These are phyloP conservation scores for Coleophora deauratella DNA, from an alignment of 2,888 invertebrate species.

Conservation along the genomic window DNA sequence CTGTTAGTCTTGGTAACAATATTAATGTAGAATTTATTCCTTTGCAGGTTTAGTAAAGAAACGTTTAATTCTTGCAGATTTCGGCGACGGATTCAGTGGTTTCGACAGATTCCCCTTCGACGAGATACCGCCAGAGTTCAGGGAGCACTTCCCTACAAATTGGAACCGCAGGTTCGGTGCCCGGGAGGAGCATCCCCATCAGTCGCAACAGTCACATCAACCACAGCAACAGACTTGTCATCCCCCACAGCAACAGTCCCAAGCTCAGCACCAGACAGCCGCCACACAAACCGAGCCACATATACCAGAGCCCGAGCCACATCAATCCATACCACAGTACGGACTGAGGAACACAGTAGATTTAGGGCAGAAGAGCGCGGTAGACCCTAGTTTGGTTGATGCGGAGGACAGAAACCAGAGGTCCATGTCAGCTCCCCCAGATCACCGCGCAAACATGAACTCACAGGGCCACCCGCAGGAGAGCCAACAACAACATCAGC, in stretches of 20 bases:
- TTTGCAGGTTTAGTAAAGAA: constrained; percentile 15
- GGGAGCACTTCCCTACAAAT: constrained; percentile 62
- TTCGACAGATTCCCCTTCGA: constrained; percentile 72
- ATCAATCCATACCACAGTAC: constrained; percentile 74
- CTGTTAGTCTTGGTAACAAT: constrained; percentile 9
- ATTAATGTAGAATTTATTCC: constrained; percentile 12
- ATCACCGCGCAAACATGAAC: constrained; percentile 60
- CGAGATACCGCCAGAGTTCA: constrained; percentile 66
- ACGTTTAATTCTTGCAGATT: constrained; percentile 57
- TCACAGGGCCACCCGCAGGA: constrained; percentile 36
- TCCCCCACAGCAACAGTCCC: constrained; percentile 27
- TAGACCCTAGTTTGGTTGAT: constrained; percentile 64
- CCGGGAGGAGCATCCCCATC: constrained; percentile 34
- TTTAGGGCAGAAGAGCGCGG: constrained; percentile 79
- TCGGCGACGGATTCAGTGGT: constrained; percentile 59
- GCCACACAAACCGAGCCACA: constrained; percentile 58
- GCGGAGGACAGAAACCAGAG: constrained; percentile 78
- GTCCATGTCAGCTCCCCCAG: constrained; percentile 87
- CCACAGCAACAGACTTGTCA: constrained; percentile 30
- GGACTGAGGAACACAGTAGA: constrained; percentile 85
- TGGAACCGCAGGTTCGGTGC: constrained; percentile 56
- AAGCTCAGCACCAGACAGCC: constrained; percentile 26
- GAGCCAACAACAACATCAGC: constrained; percentile 32
- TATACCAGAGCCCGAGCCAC: constrained; percentile 30
- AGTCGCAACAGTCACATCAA: constrained; percentile 23